Conservation (phyloP, 2,888 invertebrate genomes). For the Magallana nippona region DNA sequence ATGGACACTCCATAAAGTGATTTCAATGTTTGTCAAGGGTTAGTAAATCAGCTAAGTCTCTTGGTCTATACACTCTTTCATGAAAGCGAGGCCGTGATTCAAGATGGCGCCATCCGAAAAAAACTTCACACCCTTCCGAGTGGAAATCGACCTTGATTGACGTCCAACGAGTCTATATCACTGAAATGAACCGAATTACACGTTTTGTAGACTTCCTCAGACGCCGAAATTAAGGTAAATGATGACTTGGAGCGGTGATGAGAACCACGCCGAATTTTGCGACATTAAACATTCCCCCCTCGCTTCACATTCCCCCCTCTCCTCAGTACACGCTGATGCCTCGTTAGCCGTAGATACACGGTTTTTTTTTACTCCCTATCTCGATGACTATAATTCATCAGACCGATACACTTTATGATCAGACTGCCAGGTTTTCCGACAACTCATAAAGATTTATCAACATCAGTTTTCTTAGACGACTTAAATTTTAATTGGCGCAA, state of each 20-base stretch:
- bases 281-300: conserved; percentile 24
- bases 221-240: conserved; percentile 26
- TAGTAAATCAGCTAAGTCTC: conserved; percentile 13
- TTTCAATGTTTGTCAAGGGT: background rate
- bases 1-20: conserved; percentile 6
- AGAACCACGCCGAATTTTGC: conserved; percentile 19
- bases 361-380: conserved; percentile 14
- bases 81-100: conserved; percentile 17
- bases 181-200: conserved; percentile 29
- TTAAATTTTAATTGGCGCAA: conserved; percentile 28
- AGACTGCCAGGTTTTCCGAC: conserved; percentile 27
- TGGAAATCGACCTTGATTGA: conserved; percentile 27
- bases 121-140: conserved; percentile 18
- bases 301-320: background rate
- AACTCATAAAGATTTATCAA: conserved; percentile 32
- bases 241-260: conserved; percentile 14
- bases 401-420: conserved; percentile 35
- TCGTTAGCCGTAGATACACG: conserved; percentile 13
- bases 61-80: background rate
- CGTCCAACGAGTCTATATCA: conserved; percentile 23
- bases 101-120: conserved; percentile 26
- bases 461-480: conserved; percentile 33
- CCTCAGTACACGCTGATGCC: background rate
- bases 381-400: conserved; percentile 27
- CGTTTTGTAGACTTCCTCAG: conserved; percentile 22